phyloP scores from a whole-genome alignment of 2,113 vertebrate species.

The Phyllostomus hastatus region DNA sequence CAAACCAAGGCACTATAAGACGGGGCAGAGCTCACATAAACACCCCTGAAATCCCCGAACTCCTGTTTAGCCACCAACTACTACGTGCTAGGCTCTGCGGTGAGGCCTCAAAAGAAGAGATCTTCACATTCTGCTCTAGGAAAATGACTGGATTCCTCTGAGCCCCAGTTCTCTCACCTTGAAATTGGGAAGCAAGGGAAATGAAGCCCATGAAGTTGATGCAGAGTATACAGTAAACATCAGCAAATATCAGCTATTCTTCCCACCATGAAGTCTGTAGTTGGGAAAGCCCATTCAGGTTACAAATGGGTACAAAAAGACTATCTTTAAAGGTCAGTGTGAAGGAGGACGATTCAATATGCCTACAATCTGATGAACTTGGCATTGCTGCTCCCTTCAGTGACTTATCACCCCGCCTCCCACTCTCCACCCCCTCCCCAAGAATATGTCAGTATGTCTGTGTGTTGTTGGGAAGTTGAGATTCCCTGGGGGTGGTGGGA shows the following conservation, averaged over 20 bases:
- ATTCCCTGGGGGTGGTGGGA: not conserved
- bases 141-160: not conserved
- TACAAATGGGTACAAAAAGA: not conserved
- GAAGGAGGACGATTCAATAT: not conserved
- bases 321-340: not conserved
- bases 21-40: not conserved
- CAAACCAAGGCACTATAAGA: not conserved
- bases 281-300: not conserved
- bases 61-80: not conserved
- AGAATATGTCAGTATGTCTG: not conserved
- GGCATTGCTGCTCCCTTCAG: not conserved
- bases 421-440: not conserved
- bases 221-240: not conserved
- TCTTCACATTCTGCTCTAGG: not conserved
- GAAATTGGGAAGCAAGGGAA: not conserved
- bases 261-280: rapidly evolving
- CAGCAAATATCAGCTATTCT: not conserved
- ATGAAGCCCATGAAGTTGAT: rapidly evolving
- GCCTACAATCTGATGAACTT: not conserved
- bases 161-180: not conserved
- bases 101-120: not conserved
- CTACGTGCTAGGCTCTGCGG: not conserved
- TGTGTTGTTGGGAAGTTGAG: not conserved
- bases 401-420: not conserved
- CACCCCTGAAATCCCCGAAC: not conserved